Base-by-base conservation (phyloP, 2,113 vertebrate species). In the Caloenas nicobarica region DNA sequence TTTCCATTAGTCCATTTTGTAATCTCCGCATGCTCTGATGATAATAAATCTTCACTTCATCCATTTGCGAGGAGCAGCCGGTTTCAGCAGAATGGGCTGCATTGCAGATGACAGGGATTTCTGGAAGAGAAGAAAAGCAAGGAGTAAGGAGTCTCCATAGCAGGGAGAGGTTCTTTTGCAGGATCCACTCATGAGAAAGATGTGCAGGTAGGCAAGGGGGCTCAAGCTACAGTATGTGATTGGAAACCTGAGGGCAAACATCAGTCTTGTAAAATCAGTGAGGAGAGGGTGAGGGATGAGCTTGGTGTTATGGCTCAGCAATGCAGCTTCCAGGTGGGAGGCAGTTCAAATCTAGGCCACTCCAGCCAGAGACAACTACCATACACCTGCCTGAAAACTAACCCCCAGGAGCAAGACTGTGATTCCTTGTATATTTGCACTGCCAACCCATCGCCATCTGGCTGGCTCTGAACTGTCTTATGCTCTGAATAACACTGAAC, bases 1-100 rank as follows among this genome's bases (percentile, higher is more conserved):
- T 93, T 97, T 98, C 97, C 97, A 98, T 98, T 98, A 98, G 96
- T 82, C 95, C 96, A 91, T 97, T 97, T 97, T 96, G 95, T 98
- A 98, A 97, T 98, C 97, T 97, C 95, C 90, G 91, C 16, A 3
- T 94, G 62, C 95, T 96, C 89, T 93, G 76, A 92, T 80, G 54
- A 73, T 78, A 91, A 97, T 97, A 98, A 98, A 98, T 98, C 97
- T 97, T 95, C 9, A 18, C 80, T 95, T 91, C 71, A 81, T 94
- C 81, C 72, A 33, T 85, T 97, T 90, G 29, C 21, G 26, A 91
- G 50, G 48, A 88, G 86, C 62, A 95, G 66, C 14, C 15, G 3
- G 29, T 97, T 97, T 50, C 58, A 96, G 86, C 11, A 94, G 66
- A 91, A 80, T 19, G 29, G 83, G 23, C 66, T 89, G 54, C 69